A percentile compares a stretch with the other conserved stretches of the same genome.
Evolutionary conservation across 2,113 vertebrate species (phyloP).

Genomic region (Coryphaenoides rupestris): DNA sequence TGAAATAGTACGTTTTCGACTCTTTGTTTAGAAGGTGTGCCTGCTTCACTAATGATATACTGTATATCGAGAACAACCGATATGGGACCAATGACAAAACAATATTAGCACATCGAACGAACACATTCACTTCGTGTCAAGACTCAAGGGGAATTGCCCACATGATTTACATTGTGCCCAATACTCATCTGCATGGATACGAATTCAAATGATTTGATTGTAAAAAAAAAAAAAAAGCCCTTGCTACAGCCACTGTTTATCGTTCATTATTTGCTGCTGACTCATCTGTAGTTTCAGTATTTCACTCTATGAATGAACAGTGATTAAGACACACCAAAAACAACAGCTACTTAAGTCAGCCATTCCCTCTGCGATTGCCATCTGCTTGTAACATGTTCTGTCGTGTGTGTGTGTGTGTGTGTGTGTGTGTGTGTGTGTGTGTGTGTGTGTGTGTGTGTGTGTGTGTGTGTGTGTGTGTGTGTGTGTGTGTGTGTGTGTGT

Average conservation of each 20-base stretch:
- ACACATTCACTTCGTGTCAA: neutral
- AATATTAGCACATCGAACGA: too few relatives aligned
- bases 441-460: accelerated
- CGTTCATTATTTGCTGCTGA: neutral
- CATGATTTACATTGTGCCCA: slow-evolving; percentile 39
- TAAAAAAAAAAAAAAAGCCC: too few relatives aligned
- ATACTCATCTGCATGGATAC: slow-evolving; percentile 44
- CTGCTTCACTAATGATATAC: too few relatives aligned
- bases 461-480: accelerated
- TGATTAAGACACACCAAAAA: neutral
- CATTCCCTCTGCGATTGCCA: neutral
- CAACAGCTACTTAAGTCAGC: neutral
- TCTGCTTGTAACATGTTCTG: neutral
- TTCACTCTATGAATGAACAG: neutral
- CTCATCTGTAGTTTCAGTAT: neutral
- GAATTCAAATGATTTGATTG: neutral
- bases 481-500: accelerated
- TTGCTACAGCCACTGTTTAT: too few relatives aligned
- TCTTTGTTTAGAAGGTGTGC: too few relatives aligned
- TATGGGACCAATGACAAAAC: too few relatives aligned
- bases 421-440: accelerated
- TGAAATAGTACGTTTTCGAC: too few relatives aligned
- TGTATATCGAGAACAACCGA: too few relatives aligned
- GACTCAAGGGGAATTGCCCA: slow-evolving; percentile 8
- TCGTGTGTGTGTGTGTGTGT: accelerated